A percentile compares a stretch with the other conserved stretches of the same genome.
phyloP scores from a whole-genome alignment of 2,113 vertebrate genomes.

The Numenius arquata region DNA sequence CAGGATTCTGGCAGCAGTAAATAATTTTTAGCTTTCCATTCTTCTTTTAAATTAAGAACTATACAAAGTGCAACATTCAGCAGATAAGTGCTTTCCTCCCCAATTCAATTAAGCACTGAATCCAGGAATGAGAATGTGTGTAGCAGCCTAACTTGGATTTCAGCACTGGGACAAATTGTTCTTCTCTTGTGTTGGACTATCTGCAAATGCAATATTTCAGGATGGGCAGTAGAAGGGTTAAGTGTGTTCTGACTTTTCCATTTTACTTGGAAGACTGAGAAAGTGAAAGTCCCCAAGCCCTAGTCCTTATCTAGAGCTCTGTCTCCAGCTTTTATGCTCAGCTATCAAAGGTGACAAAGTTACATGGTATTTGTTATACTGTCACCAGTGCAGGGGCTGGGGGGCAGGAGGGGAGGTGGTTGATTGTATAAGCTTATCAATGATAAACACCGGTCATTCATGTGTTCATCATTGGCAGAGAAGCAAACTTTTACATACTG shows the following conservation, averaged over 20 bases:
- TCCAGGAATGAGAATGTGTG: background rate
- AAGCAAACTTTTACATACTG: background rate
- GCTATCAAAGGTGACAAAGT: background rate
- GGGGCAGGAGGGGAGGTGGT: fast-evolving
- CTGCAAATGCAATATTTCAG: background rate
- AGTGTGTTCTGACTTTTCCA: background rate
- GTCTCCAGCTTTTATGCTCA: background rate
- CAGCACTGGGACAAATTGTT: background rate
- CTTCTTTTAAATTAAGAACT: conserved; percentile 8
- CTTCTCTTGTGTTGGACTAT: background rate
- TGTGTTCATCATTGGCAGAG: background rate
- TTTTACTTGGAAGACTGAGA: background rate
- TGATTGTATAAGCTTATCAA: conserved; percentile 22
- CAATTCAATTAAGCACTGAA: background rate
- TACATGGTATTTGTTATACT: background rate
- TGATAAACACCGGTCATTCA: conserved; percentile 22
- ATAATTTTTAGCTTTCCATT: background rate
- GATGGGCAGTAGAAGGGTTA: background rate
- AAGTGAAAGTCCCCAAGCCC: background rate
- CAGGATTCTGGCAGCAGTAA: background rate
- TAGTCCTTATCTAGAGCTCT: background rate
- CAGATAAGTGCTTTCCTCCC: background rate
- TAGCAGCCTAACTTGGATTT: background rate
- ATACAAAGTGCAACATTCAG: background rate
- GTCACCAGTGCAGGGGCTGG: background rate